A percentile compares a stretch with the other conserved stretches of the same genome.
phyloP scores from a whole-genome alignment of 2,113 vertebrate species.

The Megaptera novaeangliae region DNA sequence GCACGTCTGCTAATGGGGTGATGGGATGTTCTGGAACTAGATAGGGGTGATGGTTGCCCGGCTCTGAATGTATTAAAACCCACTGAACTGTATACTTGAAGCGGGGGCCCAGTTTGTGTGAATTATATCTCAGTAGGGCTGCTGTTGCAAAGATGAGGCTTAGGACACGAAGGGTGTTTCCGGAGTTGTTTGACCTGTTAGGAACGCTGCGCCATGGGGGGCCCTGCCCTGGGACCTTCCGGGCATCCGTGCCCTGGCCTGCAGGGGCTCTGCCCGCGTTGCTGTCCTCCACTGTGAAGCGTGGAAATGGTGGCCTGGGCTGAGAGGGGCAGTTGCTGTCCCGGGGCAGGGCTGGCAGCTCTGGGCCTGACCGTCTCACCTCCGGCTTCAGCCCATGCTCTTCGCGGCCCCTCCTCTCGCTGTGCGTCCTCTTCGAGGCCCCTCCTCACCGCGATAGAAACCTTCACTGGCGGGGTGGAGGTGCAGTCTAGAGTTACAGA shows the following conservation, averaged over 20 bases:
- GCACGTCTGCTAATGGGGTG: not conserved
- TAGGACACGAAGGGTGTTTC: not conserved
- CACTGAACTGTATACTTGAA: not conserved
- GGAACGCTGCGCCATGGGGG: rapidly evolving
- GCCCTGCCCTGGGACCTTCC: not conserved
- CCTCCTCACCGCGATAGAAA: no score
- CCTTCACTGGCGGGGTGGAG: no score
- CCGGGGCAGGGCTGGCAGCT: not conserved
- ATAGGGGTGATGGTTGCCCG: not conserved
- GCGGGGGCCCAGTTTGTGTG: not conserved
- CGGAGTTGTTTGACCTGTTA: no score
- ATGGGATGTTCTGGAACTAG: not conserved
- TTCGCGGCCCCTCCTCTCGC: not conserved
- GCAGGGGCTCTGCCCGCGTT: not conserved
- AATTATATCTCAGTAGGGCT: not conserved
- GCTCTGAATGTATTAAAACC: not conserved
- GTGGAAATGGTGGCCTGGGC: not conserved
- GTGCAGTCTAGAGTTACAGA: not conserved
- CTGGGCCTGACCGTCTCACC: not conserved
- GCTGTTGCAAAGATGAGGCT: not conserved
- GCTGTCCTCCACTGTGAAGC: not conserved
- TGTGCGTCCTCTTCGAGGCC: no score
- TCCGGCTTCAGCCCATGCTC: not conserved
- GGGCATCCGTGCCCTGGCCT: rapidly evolving
- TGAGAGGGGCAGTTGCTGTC: not conserved